phyloP scores from a whole-genome alignment of 2,888 invertebrate species.

The Terebella lapidaria region DNA sequence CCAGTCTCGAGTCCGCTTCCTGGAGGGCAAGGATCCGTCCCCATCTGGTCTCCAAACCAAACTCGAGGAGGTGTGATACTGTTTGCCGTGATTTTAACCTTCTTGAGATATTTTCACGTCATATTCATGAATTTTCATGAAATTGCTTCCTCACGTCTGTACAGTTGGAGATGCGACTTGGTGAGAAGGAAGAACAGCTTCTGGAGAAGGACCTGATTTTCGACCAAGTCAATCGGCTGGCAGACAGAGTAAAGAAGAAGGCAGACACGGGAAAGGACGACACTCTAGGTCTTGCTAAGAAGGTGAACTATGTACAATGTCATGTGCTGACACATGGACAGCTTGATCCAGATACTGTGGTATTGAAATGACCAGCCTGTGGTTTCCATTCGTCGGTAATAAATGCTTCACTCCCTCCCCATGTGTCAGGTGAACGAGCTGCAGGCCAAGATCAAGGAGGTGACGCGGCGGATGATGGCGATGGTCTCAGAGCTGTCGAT shows the following conservation, averaged over 20 bases:
- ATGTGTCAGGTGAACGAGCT: conserved; percentile 43
- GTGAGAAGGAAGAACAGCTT: conserved; percentile 49
- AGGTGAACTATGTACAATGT: conserved; percentile 29
- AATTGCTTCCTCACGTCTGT: background rate
- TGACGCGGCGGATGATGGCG: conserved; percentile 53
- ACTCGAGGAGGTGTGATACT: conserved; percentile 42
- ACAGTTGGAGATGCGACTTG: conserved; percentile 48
- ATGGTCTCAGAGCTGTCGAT: conserved; percentile 53
- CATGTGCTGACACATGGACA: too few species aligned
- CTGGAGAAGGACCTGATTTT: conserved; percentile 52
- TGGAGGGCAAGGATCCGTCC: conserved; percentile 46
- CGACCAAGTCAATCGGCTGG: conserved; percentile 48
- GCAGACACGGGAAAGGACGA: conserved; percentile 49
- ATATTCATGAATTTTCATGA: background rate
- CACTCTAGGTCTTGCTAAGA: conserved; percentile 49
- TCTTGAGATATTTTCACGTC: background rate
- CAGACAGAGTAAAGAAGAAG: conserved; percentile 40
- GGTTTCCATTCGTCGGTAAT: too few species aligned
- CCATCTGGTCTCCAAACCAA: conserved; percentile 48
- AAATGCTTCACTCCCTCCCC: too few species aligned
- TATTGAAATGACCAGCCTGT: too few species aligned
- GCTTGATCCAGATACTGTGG: too few species aligned
- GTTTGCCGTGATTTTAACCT: background rate
- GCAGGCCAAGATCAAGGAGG: conserved; percentile 46
- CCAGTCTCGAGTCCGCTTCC: conserved; percentile 41